Conservation (phyloP, 2,888 invertebrate genomes). For the Smittia aterrima region DNA sequence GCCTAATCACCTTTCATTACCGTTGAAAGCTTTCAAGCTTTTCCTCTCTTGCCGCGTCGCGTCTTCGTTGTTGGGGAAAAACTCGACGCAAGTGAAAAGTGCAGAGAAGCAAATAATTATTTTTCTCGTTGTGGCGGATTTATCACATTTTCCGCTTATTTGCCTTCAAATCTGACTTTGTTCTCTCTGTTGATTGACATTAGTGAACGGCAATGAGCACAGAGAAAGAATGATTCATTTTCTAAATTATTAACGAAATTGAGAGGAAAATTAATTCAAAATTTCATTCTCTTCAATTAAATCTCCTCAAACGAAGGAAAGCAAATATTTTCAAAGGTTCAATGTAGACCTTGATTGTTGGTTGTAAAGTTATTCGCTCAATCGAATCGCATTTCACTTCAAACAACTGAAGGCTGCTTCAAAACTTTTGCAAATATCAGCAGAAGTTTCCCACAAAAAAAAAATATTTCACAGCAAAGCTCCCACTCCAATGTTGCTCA, state of each 20-base stretch:
- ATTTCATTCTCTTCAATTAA: slow-evolving; percentile 1
- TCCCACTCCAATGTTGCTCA: too few species aligned
- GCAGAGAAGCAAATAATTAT: slow-evolving; percentile 18
- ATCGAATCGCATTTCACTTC: neutral
- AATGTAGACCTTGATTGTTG: too few species aligned
- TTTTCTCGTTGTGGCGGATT: neutral
- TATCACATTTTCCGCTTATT: slow-evolving; percentile 11
- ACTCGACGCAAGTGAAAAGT: neutral
- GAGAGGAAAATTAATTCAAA: slow-evolving; percentile 22
- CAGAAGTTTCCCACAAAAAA: too few species aligned
- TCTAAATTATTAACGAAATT: neutral
- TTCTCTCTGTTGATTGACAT: slow-evolving; percentile 7
- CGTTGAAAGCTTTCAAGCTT: slow-evolving; percentile 25
- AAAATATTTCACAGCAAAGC: too few species aligned
- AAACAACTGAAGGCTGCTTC: too few species aligned
- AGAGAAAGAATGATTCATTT: neutral
- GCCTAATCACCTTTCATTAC: slow-evolving; percentile 40
- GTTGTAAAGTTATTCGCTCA: neutral
- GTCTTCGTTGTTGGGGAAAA: neutral
- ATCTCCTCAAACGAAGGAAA: neutral
- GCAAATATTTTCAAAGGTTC: neutral
- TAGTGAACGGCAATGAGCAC: slow-evolving; percentile 13
- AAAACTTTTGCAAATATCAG: too few species aligned
- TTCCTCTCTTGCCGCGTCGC: neutral
- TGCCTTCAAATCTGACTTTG: slow-evolving; percentile 3